A percentile compares a stretch with the other conserved stretches of the same genome.
Conservation (phyloP, 2,797 vertebrate species). For the Peromyscus aztecus region DNA sequence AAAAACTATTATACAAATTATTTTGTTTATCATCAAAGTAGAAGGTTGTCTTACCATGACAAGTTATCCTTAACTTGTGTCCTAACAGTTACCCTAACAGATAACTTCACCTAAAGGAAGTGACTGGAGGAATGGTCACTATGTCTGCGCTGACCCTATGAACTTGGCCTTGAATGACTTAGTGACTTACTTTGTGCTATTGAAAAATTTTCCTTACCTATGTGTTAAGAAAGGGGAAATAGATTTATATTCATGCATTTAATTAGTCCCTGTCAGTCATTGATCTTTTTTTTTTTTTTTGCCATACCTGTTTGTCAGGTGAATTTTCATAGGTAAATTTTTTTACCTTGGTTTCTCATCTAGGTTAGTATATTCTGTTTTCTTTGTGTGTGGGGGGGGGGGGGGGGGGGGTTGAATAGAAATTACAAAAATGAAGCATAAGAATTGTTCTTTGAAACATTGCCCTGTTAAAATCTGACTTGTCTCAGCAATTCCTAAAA, state of each 20-base stretch:
- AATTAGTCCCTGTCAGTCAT: background rate
- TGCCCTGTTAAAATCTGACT: background rate
- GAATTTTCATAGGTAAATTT: background rate
- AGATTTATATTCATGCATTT: background rate
- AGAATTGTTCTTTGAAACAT: background rate
- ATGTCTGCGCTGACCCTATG: background rate
- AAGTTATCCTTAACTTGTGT: background rate
- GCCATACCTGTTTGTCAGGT: background rate
- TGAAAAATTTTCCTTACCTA: background rate
- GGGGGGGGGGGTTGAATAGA: background rate
- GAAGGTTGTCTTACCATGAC: background rate
- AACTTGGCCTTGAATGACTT: background rate
- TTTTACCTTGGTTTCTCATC: conserved; percentile 5
- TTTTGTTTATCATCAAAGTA: background rate
- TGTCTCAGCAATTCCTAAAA: background rate
- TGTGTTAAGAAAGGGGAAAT: background rate
- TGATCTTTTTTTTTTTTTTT: background rate
- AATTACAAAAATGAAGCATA: background rate
- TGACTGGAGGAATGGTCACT: background rate
- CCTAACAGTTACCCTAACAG: background rate
- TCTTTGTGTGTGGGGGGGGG: background rate
- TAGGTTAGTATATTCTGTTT: background rate
- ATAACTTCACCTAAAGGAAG: background rate
- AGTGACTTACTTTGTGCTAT: background rate
- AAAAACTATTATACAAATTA: background rate